A percentile compares a stretch with the other conserved stretches of the same genome.
phyloP scores from a whole-genome alignment of 2,797 vertebrate species.

The Dipus sagitta region DNA sequence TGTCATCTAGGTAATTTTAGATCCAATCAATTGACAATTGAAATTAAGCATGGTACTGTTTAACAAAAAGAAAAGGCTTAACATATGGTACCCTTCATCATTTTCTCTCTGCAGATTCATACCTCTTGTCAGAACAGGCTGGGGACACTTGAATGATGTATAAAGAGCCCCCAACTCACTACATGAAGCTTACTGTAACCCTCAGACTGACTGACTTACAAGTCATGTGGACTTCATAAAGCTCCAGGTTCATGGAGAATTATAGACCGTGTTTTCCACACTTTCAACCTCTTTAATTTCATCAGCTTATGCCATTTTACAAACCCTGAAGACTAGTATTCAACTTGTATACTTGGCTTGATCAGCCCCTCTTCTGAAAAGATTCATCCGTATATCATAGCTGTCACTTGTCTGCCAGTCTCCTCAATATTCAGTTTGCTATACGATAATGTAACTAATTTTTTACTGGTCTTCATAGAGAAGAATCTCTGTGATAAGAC shows the following conservation, averaged over 20 bases:
- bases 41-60: too few species aligned
- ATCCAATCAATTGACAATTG: too few species aligned
- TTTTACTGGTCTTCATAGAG: not conserved
- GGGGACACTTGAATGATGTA: too few species aligned
- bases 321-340: not conserved
- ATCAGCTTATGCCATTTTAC: not conserved
- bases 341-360: not conserved
- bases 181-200: not conserved
- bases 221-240: not conserved
- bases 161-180: not conserved
- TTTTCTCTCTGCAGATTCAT: not conserved
- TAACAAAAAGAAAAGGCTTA: not conserved
- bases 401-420: not conserved
- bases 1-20: too few species aligned
- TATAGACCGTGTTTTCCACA: not conserved
- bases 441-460: not conserved
- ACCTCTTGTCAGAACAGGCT: not conserved
- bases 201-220: not conserved
- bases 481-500: not conserved
- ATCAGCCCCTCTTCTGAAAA: not conserved
- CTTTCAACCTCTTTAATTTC: not conserved
- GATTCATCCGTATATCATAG: accelerated
- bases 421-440: not conserved
- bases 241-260: not conserved
- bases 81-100: not conserved